Evolutionary conservation across 2,888 invertebrate species (phyloP), one percentile per base, ranked within the genome.

Genomic region (Xestoiulus laeticollis): DNA sequence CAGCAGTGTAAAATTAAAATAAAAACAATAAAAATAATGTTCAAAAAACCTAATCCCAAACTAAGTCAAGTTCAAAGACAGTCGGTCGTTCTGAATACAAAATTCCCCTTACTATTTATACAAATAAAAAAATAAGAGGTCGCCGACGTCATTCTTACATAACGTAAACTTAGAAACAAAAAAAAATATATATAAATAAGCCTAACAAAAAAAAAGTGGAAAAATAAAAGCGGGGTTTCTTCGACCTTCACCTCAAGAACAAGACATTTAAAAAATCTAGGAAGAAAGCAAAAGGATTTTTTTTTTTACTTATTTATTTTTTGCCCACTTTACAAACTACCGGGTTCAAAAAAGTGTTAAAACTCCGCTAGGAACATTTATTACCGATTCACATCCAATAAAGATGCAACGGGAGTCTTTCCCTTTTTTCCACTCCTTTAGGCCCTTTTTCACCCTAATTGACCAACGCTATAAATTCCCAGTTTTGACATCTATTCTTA

Each of bases 101-200:
- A 85, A 85, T 85, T 85, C 85, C n/a, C 44, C n/a, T 38, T 44
- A 85, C 85, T 85, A 85, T 85, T 85, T 85, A 85, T 85, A 85
- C 33, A 85, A 85, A n/a, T 19, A 85, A 85, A 38, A 83, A 38
- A 43, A 85, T 85, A 85, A 85, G 44, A 85, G 85, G 85, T 85
- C 85, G 44, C 85, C 16, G 85, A 85, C 85, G 85, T 85, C 85
- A 85, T 38, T 38, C 38, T 43, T 43, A 85, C 38, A 85, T 43
- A 85, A 85, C 44, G 22, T 43, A 85, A 85, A 85, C 85, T 43
- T 85, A 85, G 85, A 85, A 44, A 85, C 43, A 38, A 44, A 85
- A 44, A 82, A 44, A 85, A 83, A 83, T 30, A 83, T n/a, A 68
- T 22, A 85, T 43, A 85, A 85, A 85, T 85, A 43, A 43, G 38